These are phyloP conservation scores for Cathartes aura DNA, from an alignment of 2,113 vertebrate species.

Conservation along the genomic window DNA sequence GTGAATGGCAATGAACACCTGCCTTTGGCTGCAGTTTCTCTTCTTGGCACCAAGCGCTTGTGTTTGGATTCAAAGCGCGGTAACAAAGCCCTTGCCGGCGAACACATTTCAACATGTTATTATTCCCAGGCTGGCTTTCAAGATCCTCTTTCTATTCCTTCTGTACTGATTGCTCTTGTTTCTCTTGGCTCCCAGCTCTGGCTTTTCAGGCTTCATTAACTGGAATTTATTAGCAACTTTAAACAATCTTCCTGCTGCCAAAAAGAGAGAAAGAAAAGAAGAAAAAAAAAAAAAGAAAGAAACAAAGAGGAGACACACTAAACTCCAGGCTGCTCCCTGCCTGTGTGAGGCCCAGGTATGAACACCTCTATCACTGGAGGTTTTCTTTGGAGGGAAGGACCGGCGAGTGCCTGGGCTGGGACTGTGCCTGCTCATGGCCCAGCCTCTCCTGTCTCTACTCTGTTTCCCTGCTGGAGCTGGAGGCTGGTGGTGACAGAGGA, in stretches of 20 bases:
- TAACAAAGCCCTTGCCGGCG: conserved; percentile 61
- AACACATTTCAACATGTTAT: conserved; percentile 70
- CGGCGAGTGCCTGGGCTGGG: not conserved
- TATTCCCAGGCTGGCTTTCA: conserved; percentile 62
- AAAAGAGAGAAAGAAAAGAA: not conserved
- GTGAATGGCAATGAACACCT: conserved; percentile 68
- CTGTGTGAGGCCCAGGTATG: conserved; percentile 37
- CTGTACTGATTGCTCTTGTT: conserved; percentile 64
- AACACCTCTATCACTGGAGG: not conserved
- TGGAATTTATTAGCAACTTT: conserved; percentile 72
- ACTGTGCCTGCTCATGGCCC: fast-evolving
- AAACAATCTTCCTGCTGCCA: conserved; percentile 55
- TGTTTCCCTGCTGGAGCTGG: not conserved
- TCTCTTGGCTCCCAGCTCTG: conserved; percentile 59
- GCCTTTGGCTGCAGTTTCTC: conserved; percentile 57
- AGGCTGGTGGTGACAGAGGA: not conserved
- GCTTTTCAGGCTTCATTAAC: conserved; percentile 72
- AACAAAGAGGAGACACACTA: conserved; percentile 1
- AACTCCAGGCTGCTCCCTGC: conserved; percentile 11
- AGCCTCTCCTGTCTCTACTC: not conserved
- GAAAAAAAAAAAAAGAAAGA: not conserved
- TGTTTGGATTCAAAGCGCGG: conserved; percentile 34
- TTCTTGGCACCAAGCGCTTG: not conserved
- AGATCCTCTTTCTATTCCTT: conserved; percentile 68
- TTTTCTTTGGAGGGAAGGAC: not conserved